Conservation (phyloP, 2,113 vertebrate species). For the Salvelinus namaycush region DNA sequence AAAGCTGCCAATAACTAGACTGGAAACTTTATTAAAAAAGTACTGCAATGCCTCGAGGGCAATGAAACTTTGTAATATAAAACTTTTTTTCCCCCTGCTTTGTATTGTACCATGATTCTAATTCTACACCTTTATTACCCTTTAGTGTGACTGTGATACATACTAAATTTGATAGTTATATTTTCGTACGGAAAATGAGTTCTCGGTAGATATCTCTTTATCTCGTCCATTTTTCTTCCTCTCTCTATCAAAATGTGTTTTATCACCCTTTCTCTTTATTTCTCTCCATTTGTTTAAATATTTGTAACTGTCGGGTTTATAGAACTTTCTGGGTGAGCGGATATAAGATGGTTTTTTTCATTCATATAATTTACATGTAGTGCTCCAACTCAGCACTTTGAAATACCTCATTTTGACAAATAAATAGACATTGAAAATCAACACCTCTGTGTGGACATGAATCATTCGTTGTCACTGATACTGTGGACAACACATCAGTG, state of each 20-base stretch:
- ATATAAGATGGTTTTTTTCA: constrained; percentile 85
- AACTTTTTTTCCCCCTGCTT: constrained; percentile 69
- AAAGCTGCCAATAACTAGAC: constrained; percentile 92
- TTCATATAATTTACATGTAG: constrained; percentile 92
- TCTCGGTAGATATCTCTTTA: constrained; percentile 99
- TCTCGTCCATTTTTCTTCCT: constrained; percentile 84
- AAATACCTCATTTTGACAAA: constrained; percentile 99
- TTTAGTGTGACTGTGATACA: constrained; percentile 99
- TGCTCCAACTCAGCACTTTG: constrained; percentile 99
- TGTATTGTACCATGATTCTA: constrained; percentile 92
- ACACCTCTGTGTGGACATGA: constrained; percentile 32
- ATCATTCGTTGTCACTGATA: constrained; percentile 20
- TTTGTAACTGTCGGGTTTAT: constrained; percentile 98
- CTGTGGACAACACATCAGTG: background rate
- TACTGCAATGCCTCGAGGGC: constrained; percentile 99
- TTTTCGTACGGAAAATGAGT: constrained; percentile 99
- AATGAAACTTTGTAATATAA: constrained; percentile 91
- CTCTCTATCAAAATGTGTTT: constrained; percentile 86
- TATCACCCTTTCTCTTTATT: constrained; percentile 76
- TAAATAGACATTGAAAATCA: constrained; percentile 88
- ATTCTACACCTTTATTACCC: constrained; percentile 95
- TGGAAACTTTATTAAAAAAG: constrained; percentile 97
- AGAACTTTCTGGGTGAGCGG: constrained; percentile 92
- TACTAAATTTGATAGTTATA: constrained; percentile 99
- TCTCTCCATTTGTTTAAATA: constrained; percentile 88